phyloP scores from a whole-genome alignment of 2,113 vertebrate species.

The Microcebus griseorufus region DNA sequence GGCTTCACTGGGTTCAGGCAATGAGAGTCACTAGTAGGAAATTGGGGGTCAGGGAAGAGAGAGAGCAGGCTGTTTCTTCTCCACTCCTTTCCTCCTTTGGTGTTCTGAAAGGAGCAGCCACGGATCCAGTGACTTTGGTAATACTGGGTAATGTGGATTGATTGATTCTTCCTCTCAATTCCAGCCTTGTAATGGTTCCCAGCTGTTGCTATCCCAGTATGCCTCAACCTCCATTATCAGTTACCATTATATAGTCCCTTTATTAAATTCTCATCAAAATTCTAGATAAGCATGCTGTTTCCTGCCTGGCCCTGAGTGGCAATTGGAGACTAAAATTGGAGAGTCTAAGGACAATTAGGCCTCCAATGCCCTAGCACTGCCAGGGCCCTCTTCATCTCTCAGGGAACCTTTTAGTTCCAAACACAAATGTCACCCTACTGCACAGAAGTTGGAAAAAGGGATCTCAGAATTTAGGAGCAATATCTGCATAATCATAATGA shows the following conservation, averaged over 20 bases:
- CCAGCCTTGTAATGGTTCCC: neutral
- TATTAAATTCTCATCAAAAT: neutral
- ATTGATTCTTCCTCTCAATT: neutral
- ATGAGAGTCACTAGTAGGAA: no score
- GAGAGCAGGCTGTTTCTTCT: accelerated
- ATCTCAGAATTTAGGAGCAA: neutral
- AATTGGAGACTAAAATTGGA: neutral
- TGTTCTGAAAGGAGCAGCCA: neutral
- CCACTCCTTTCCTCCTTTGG: neutral
- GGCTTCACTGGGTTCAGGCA: neutral
- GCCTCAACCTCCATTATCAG: neutral
- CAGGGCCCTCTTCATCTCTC: neutral
- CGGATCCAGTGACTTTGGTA: neutral
- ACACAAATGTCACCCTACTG: neutral
- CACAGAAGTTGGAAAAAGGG: neutral
- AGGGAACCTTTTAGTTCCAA: neutral
- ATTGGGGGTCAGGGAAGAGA: neutral
- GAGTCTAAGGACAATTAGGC: neutral
- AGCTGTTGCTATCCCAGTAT: neutral
- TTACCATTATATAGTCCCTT: neutral
- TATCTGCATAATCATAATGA: neutral
- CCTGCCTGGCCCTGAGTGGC: neutral
- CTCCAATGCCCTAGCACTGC: neutral
- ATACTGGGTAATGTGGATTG: neutral
- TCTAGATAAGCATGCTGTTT: neutral